These are phyloP conservation scores for Chloroceryle inda DNA, from an alignment of 2,797 vertebrate species.

Conservation along the genomic window DNA sequence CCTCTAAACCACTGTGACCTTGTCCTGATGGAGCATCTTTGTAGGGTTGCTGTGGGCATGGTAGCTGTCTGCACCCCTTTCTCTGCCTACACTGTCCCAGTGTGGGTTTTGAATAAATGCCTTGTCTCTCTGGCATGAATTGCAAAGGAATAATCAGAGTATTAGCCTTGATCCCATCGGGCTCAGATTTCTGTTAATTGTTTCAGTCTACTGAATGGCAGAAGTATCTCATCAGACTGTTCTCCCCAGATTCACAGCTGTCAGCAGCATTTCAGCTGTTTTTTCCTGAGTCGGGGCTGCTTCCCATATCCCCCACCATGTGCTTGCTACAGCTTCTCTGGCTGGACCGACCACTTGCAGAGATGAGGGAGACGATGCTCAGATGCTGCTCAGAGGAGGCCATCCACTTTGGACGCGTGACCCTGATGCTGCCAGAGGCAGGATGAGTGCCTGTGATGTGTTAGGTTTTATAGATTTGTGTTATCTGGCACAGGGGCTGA, in stretches of 20 bases:
- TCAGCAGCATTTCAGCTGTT: rapidly evolving
- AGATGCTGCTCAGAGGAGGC: background rate
- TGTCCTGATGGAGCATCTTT: background rate
- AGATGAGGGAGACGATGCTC: background rate
- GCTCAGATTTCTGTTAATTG: background rate
- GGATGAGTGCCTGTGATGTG: background rate
- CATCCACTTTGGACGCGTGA: background rate
- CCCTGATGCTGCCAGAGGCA: background rate
- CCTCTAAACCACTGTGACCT: background rate
- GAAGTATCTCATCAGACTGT: background rate
- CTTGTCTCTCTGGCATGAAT: background rate
- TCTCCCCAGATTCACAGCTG: background rate
- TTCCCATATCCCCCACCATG: background rate
- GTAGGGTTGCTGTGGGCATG: rapidly evolving
- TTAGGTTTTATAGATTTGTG: background rate
- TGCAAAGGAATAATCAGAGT: background rate
- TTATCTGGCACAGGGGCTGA: background rate
- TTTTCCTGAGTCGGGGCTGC: background rate
- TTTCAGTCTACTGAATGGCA: background rate
- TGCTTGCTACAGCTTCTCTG: background rate
- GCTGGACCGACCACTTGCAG: rapidly evolving
- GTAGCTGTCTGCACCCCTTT: background rate
- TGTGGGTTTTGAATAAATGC: rapidly evolving
- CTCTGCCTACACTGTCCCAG: rapidly evolving
- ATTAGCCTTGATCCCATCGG: background rate